These are phyloP conservation scores for Girardinus metallicus DNA, from an alignment of 2,797 vertebrate genomes.

Conservation along the genomic window DNA sequence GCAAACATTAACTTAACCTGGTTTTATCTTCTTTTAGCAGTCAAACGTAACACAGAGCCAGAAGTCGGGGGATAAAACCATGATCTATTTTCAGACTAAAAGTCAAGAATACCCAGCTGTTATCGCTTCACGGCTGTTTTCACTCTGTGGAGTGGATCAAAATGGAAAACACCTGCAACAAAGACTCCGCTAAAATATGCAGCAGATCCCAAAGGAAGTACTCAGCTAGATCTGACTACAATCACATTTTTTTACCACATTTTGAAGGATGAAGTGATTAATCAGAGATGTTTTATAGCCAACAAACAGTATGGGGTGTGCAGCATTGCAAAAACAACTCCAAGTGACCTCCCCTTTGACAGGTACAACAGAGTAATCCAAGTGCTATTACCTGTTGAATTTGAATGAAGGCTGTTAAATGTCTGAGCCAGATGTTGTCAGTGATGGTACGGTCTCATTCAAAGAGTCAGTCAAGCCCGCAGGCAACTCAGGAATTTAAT, in stretches of 20 bases:
- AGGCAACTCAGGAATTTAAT: constrained; percentile 65
- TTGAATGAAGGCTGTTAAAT: constrained; percentile 54
- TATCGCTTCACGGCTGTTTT: constrained; percentile 43
- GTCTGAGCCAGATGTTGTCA: constrained; percentile 66
- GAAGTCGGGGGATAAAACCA: constrained; percentile 29
- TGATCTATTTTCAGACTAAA: constrained; percentile 30
- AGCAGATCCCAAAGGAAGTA: constrained; percentile 31
- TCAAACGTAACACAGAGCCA: constrained; percentile 44
- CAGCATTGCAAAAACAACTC: constrained; percentile 37
- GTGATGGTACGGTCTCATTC: constrained; percentile 52
- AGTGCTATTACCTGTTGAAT: constrained; percentile 58
- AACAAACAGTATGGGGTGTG: constrained; percentile 36
- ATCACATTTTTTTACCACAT: not conserved
- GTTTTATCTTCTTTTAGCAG: constrained; percentile 56
- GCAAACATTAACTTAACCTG: constrained; percentile 63
- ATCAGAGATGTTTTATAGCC: constrained; percentile 34
- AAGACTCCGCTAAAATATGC: constrained; percentile 28
- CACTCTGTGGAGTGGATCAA: constrained; percentile 28
- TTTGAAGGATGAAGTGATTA: constrained; percentile 19
- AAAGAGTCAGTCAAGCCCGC: constrained; percentile 63
- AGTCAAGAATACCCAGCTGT: constrained; percentile 38
- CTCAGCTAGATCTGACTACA: not conserved
- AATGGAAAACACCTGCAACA: constrained; percentile 49
- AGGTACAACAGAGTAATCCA: constrained; percentile 30
- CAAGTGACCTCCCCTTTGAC: constrained; percentile 42